Percentiles rank a stretch among this genome's conserved stretches.
phyloP scores from a whole-genome alignment of 92 coral and sea anemone species.

The Siderastrea siderea region DNA sequence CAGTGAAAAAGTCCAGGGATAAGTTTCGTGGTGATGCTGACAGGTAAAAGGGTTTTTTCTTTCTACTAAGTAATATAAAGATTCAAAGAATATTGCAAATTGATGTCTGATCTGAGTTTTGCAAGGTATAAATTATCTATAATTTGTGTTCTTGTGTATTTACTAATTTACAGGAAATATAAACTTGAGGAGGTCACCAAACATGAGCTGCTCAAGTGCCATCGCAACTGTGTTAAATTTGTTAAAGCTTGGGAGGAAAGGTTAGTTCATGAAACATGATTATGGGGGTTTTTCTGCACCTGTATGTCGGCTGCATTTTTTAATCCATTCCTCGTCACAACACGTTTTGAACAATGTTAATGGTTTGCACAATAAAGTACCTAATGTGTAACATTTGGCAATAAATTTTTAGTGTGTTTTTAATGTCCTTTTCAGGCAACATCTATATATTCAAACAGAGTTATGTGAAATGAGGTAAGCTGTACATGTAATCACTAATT shows the following conservation, averaged over 20 bases:
- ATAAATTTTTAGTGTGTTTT: no score
- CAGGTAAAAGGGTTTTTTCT: slow-evolving; percentile 59
- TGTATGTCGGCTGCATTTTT: no score
- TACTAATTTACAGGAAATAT: slow-evolving; percentile 70
- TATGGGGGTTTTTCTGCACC: background rate
- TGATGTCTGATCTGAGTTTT: no score
- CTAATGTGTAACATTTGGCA: no score
- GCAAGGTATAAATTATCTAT: background rate
- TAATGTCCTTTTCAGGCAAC: slow-evolving; percentile 71
- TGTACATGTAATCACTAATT: background rate
- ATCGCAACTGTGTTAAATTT: slow-evolving; percentile 95
- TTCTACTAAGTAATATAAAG: background rate
- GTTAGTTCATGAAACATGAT: slow-evolving; percentile 27
- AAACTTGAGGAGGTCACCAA: slow-evolving; percentile 97
- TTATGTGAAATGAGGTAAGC: slow-evolving; percentile 94
- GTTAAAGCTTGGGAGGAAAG: slow-evolving; percentile 99
- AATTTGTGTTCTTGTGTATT: no score
- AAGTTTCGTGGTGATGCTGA: slow-evolving; percentile 97
- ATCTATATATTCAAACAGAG: slow-evolving; percentile 97
- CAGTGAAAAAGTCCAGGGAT: slow-evolving; percentile 95
- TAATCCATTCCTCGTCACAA: no score
- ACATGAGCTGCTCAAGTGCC: slow-evolving; percentile 84
- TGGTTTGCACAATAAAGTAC: no score
- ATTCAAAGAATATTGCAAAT: background rate
- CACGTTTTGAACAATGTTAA: no score